Percentiles rank a stretch among this genome's conserved stretches.
Evolutionary conservation across 2,797 vertebrate genomes (phyloP).

Genomic region (Enteromius radiatus): DNA sequence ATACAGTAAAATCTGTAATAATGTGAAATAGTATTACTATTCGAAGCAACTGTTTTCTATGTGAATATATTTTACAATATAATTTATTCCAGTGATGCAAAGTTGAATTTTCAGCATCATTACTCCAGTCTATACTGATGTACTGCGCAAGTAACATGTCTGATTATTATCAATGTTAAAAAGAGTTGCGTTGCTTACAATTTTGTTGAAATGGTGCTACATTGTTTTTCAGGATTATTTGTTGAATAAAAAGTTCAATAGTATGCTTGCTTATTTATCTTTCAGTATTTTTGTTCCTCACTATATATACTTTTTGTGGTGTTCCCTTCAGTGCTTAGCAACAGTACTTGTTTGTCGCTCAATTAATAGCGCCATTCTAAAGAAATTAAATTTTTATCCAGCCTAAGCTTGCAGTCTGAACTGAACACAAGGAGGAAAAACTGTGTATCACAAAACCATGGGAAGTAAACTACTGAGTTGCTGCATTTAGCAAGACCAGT

Average conservation of each 20-base stretch:
- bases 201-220: neutral
- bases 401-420: neutral
- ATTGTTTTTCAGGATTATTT: neutral
- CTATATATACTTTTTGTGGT: neutral
- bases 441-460: neutral
- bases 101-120: neutral
- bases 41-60: neutral
- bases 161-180: neutral
- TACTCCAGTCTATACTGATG: neutral
- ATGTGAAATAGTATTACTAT: neutral
- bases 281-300: neutral
- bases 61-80: neutral
- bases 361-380: neutral
- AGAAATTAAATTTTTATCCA: neutral
- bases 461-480: neutral
- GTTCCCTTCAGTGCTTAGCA: neutral
- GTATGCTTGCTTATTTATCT: neutral
- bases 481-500: neutral
- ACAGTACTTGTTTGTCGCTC: neutral
- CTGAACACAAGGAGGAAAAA: neutral
- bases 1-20: neutral
- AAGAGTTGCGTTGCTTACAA: neutral
- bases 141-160: neutral
- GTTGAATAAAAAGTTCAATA: neutral
- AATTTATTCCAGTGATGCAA: neutral